A percentile compares a stretch with the other conserved stretches of the same genome.
phyloP scores from a whole-genome alignment of 2,888 invertebrate species.

The Cinara cedri region DNA sequence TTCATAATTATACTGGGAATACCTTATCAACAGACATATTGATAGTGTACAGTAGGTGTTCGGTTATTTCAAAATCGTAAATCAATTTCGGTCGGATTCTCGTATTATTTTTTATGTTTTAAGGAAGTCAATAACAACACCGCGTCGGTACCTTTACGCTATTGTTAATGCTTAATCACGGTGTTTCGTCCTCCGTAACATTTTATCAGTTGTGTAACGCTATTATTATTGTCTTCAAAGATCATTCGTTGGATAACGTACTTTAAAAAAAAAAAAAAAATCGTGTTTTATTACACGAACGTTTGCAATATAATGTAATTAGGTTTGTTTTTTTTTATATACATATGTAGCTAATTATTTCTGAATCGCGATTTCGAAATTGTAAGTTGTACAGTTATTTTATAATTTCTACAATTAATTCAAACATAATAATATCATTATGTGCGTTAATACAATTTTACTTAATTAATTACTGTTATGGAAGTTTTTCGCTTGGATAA shows the following conservation, averaged over 20 bases:
- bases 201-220: neutral
- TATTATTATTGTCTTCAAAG: slow-evolving; percentile 27
- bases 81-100: neutral
- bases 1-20: neutral
- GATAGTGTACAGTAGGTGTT: neutral
- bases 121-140: neutral
- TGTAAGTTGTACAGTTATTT: neutral
- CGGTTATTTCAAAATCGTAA: slow-evolving; percentile 18
- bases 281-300: neutral
- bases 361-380: slow-evolving; percentile 1
- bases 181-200: neutral
- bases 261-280: neutral
- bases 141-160: neutral
- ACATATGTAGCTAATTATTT: neutral
- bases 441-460: too few species aligned
- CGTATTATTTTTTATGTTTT: neutral
- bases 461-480: too few species aligned
- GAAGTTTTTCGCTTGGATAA: too few species aligned
- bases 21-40: neutral
- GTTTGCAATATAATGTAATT: neutral
- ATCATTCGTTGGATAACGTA: slow-evolving; percentile 16
- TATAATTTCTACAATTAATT: neutral
- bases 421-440: too few species aligned
- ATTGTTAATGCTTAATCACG: slow-evolving; percentile 3
- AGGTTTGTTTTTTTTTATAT: neutral